Percentiles rank a stretch among this genome's conserved stretches.
These are phyloP conservation scores for Epinotia demarniana DNA, from an alignment of 2,888 invertebrate genomes.

Conservation along the genomic window DNA sequence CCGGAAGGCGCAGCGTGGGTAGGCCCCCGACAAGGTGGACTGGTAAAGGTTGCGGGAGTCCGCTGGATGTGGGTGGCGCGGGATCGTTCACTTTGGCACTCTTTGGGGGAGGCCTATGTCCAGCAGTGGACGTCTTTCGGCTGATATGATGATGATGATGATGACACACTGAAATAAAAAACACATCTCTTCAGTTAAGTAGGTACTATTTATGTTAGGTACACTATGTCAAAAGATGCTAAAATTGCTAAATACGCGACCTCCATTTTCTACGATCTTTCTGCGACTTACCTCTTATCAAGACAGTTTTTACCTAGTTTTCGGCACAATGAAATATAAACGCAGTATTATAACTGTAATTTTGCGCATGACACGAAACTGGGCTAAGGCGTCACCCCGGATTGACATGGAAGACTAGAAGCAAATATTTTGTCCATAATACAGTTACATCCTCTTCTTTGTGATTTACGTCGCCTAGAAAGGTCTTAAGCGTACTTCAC, in stretches of 20 bases:
- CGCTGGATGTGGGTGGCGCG: too few species aligned
- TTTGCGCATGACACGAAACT: constrained; percentile 15
- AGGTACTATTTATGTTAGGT: too few species aligned
- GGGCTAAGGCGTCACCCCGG: constrained; percentile 29
- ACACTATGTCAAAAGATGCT: too few species aligned
- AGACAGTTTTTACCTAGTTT: constrained; percentile 22
- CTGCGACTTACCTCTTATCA: neutral
- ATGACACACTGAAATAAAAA: too few species aligned
- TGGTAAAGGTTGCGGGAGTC: too few species aligned
- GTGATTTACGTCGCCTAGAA: constrained; percentile 52
- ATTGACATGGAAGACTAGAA: constrained; percentile 52
- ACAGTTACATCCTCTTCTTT: constrained; percentile 63
- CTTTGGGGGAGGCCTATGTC: too few species aligned
- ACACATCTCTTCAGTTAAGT: too few species aligned
- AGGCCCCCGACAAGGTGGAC: too few species aligned
- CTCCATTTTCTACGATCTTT: constrained; percentile 8
- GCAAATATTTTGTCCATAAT: constrained; percentile 61
- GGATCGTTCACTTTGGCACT: too few species aligned
- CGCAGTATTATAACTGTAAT: constrained; percentile 27
- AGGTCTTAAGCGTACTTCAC: constrained; percentile 6
- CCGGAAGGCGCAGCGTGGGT: too few species aligned
- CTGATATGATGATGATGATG: too few species aligned
- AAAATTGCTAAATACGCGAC: neutral
- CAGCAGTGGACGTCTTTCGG: too few species aligned
- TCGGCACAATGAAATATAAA: constrained; percentile 22